A percentile compares a stretch with the other conserved stretches of the same genome.
phyloP scores from a whole-genome alignment of 2,888 invertebrate species.

The Dasypolia templi region DNA sequence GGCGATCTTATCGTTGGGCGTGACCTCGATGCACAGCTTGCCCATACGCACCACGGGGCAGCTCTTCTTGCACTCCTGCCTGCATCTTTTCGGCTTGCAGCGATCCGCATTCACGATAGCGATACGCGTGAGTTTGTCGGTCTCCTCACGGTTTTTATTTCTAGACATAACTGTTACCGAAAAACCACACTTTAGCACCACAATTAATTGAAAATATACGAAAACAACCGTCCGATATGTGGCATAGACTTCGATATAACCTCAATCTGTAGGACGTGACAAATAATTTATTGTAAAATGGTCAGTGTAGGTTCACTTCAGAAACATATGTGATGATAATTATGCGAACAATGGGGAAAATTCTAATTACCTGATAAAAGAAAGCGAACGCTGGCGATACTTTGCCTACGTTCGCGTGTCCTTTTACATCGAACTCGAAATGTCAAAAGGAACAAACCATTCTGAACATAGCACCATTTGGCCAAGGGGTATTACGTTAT shows the following conservation, averaged over 20 bases:
- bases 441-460: conserved; percentile 84
- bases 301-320: conserved; percentile 42
- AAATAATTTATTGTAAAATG: conserved; percentile 53
- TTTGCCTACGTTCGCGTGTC: conserved; percentile 89
- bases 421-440: conserved; percentile 83
- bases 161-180: conserved; percentile 85
- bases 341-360: conserved; percentile 51
- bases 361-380: conserved; percentile 82
- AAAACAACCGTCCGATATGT: conserved; percentile 79
- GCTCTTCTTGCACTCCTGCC: conserved; percentile 99
- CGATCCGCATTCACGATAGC: conserved; percentile 99
- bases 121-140: conserved; percentile 98
- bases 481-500: conserved; percentile 59
- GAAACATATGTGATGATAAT: conserved; percentile 29
- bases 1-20: conserved; percentile 98
- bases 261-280: conserved; percentile 78
- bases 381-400: conserved; percentile 85
- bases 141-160: conserved; percentile 94
- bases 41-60: conserved; percentile 99
- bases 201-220: conserved; percentile 61
- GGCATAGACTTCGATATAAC: conserved; percentile 84
- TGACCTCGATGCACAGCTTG: conserved; percentile 99
- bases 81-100: conserved; percentile 99
- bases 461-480: conserved; percentile 65
- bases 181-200: conserved; percentile 63